Evolutionary conservation across 2,888 invertebrate species (phyloP).

Genomic region (Sericinus montela): DNA sequence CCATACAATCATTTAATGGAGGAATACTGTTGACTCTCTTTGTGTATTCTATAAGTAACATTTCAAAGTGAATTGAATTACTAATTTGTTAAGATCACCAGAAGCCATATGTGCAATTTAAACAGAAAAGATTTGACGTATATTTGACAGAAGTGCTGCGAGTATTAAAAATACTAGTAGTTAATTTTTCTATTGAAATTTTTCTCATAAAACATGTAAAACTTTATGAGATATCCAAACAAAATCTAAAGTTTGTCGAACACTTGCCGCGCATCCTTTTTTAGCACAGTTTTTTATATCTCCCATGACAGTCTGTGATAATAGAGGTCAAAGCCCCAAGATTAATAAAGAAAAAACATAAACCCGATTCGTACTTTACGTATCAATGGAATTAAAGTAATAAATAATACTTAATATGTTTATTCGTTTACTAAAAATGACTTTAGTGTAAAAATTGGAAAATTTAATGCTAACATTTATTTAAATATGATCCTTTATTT

Average conservation of each 20-base stretch:
- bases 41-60: neutral
- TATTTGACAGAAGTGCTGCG: neutral
- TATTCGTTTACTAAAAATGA: conserved; percentile 10
- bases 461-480: neutral
- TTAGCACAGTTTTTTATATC: conserved; percentile 17
- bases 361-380: conserved; percentile 18
- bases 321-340: conserved; percentile 20
- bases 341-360: conserved; percentile 19
- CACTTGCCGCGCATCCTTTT: conserved; percentile 4
- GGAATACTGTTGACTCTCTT: neutral
- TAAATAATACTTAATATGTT: conserved; percentile 15
- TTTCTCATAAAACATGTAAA: no score
- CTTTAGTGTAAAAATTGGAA: neutral
- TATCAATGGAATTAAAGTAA: conserved; percentile 12
- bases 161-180: neutral
- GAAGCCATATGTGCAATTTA: neutral
- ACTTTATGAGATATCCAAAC: neutral
- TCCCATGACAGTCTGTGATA: conserved; percentile 19
- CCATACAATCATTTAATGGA: conserved; percentile 2
- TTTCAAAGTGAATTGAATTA: neutral
- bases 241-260: neutral
- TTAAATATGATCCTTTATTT: no score
- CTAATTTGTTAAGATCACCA: conserved; percentile 4
- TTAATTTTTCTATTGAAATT: no score
- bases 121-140: conserved; percentile 9